Percentiles rank a stretch among this genome's conserved stretches.
Conservation (phyloP, 2,797 vertebrate species). For the Anguilla pacifica region DNA sequence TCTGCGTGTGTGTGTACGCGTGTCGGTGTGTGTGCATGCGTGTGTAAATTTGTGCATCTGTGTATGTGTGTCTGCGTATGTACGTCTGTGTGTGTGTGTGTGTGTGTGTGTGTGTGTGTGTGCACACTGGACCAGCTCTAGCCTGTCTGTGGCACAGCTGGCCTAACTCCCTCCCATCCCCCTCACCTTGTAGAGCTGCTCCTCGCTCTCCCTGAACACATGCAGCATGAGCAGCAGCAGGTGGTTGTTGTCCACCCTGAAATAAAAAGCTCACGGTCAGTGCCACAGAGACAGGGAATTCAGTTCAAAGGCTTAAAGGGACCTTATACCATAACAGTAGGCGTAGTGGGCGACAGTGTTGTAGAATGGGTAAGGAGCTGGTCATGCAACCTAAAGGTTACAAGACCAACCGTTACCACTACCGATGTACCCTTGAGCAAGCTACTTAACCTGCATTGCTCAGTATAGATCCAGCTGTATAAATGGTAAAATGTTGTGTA, state of each 20-base stretch:
- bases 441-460: too few relatives aligned
- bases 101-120: not conserved
- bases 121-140: not conserved
- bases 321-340: not conserved
- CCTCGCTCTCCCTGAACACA: conserved; percentile 95
- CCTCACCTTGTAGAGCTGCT: conserved; percentile 91
- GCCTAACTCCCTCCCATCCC: not conserved
- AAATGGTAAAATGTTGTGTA: not conserved
- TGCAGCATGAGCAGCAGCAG: conserved; percentile 96
- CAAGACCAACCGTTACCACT: too few relatives aligned
- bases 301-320: not conserved
- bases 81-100: not conserved
- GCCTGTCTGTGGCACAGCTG: not conserved
- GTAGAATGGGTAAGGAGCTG: too few relatives aligned
- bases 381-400: too few relatives aligned
- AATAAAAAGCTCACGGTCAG: conserved; percentile 35
- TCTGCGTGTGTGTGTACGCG: not conserved
- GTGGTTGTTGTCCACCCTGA: conserved; percentile 97
- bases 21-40: too few relatives aligned
- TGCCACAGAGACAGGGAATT: not conserved
- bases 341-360: not conserved
- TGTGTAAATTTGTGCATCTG: too few relatives aligned
- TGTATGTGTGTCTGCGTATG: too few relatives aligned
- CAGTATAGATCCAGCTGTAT: too few relatives aligned
- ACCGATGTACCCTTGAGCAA: too few relatives aligned